These are phyloP conservation scores for Esperia sulphurella DNA, from an alignment of 2,888 invertebrate species.

Conservation along the genomic window DNA sequence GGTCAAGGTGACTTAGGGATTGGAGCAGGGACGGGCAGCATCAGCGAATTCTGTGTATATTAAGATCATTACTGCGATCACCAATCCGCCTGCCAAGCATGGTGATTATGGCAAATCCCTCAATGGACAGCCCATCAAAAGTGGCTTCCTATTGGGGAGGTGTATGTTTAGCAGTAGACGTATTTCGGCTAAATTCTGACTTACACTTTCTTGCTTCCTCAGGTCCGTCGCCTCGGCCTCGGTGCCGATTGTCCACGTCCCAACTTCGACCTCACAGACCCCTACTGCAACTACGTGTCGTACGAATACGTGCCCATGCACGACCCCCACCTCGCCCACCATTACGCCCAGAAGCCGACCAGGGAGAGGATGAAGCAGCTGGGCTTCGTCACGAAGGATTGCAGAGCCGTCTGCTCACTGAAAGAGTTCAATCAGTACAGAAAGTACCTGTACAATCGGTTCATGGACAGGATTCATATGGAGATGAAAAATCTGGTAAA, in stretches of 20 bases:
- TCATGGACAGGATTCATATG: slow-evolving; percentile 74
- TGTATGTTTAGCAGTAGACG: too few relatives aligned
- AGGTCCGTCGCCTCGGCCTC: slow-evolving; percentile 62
- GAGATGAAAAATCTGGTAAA: slow-evolving; percentile 55
- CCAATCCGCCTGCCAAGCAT: too few relatives aligned
- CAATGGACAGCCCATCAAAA: too few relatives aligned
- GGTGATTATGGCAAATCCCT: too few relatives aligned
- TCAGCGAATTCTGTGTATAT: too few relatives aligned
- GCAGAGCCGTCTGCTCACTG: slow-evolving; percentile 81
- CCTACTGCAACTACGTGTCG: slow-evolving; percentile 66
- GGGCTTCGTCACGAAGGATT: slow-evolving; percentile 78
- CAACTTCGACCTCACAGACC: slow-evolving; percentile 65
- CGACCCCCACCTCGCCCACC: slow-evolving; percentile 77
- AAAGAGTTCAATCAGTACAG: slow-evolving; percentile 83
- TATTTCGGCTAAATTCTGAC: too few relatives aligned
- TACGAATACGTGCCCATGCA: slow-evolving; percentile 80
- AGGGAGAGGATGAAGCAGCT: slow-evolving; percentile 65
- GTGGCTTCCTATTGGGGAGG: too few relatives aligned
- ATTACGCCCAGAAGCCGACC: slow-evolving; percentile 63
- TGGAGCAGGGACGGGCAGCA: too few relatives aligned
- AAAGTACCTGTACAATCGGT: slow-evolving; percentile 76
- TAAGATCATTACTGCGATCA: too few relatives aligned
- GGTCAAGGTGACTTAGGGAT: too few relatives aligned
- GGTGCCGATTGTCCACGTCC: slow-evolving; percentile 45
- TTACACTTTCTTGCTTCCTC: background rate